These are phyloP conservation scores for Brienomyrus longianalis DNA, from an alignment of 2,113 vertebrate genomes.

Conservation along the genomic window DNA sequence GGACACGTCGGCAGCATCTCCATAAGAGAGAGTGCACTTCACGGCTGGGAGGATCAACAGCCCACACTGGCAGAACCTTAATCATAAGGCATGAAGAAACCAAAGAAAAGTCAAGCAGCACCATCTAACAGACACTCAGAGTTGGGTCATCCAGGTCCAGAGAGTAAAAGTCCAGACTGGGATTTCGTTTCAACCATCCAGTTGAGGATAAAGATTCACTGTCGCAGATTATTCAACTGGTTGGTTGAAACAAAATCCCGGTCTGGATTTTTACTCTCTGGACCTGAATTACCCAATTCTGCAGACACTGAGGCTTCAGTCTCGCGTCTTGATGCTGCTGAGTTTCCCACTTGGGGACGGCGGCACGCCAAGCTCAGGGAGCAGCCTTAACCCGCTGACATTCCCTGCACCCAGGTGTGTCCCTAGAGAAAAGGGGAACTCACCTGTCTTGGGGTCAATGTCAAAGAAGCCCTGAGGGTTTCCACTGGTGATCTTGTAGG, in stretches of 20 bases:
- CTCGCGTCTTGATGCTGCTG: not conserved
- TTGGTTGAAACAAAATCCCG: too few relatives aligned
- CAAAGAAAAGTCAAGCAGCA: not conserved
- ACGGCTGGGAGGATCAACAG: not conserved
- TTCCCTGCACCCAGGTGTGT: not conserved
- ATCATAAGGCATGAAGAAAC: not conserved
- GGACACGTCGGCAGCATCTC: not conserved
- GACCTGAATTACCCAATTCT: too few relatives aligned
- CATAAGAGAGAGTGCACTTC: not conserved
- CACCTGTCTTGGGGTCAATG: constrained; percentile 83
- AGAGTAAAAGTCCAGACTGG: too few relatives aligned
- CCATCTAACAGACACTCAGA: not conserved
- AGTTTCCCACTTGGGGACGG: not conserved
- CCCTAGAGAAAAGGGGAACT: constrained; percentile 29
- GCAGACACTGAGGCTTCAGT: not conserved
- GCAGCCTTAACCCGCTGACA: not conserved
- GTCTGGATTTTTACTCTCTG: too few relatives aligned
- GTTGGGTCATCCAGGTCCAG: too few relatives aligned
- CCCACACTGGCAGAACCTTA: not conserved
- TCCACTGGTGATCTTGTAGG: constrained; percentile 88
- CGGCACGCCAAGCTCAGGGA: not conserved
- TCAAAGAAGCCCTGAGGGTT: constrained; percentile 97
- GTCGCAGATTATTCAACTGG: too few relatives aligned
- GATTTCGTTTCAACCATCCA: too few relatives aligned
- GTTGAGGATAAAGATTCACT: too few relatives aligned